Conservation (phyloP, 2,888 invertebrate species). For the Drosophila infuscata region DNA sequence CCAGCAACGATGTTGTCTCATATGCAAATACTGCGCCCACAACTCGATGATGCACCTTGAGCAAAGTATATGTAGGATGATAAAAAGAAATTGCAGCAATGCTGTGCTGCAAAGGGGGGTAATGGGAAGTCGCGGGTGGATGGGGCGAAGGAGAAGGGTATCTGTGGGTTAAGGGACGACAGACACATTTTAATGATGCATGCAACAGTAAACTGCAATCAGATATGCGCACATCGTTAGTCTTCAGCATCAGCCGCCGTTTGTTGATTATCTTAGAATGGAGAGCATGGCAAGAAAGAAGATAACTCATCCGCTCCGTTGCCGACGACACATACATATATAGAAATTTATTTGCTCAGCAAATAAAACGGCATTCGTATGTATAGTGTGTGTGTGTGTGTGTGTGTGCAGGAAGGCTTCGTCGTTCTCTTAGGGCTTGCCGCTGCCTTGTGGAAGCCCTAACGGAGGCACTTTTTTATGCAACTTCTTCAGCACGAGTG, state of each 20-base stretch:
- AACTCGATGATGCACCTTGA: slow-evolving; percentile 72
- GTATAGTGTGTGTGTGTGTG: slow-evolving; percentile 19
- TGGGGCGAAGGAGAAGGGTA: neutral
- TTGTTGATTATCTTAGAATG: slow-evolving; percentile 78
- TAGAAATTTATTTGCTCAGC: slow-evolving; percentile 80
- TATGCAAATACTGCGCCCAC: slow-evolving; percentile 71
- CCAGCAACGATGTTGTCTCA: slow-evolving; percentile 37
- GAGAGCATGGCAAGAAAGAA: slow-evolving; percentile 74
- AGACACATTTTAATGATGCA: slow-evolving; percentile 83
- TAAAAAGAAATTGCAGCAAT: slow-evolving; percentile 74
- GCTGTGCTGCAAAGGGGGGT: slow-evolving; percentile 19
- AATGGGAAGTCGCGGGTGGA: slow-evolving; percentile 17
- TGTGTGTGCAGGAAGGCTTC: slow-evolving; percentile 23
- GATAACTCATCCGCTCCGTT: slow-evolving; percentile 77
- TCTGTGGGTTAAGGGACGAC: slow-evolving; percentile 50
- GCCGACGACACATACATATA: slow-evolving; percentile 42
- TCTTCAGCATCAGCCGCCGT: slow-evolving; percentile 76
- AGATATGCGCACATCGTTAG: slow-evolving; percentile 80
- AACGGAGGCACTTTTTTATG: slow-evolving; percentile 80
- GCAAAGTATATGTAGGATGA: slow-evolving; percentile 68
- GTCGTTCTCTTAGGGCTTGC: slow-evolving; percentile 1
- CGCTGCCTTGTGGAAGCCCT: slow-evolving; percentile 59
- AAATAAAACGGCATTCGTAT: slow-evolving; percentile 71
- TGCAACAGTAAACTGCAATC: slow-evolving; percentile 80
- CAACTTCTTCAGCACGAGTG: slow-evolving; percentile 81